These are phyloP conservation scores for Drosophila oshimai DNA, from an alignment of 1,140 invertebrate genomes.

Conservation along the genomic window DNA sequence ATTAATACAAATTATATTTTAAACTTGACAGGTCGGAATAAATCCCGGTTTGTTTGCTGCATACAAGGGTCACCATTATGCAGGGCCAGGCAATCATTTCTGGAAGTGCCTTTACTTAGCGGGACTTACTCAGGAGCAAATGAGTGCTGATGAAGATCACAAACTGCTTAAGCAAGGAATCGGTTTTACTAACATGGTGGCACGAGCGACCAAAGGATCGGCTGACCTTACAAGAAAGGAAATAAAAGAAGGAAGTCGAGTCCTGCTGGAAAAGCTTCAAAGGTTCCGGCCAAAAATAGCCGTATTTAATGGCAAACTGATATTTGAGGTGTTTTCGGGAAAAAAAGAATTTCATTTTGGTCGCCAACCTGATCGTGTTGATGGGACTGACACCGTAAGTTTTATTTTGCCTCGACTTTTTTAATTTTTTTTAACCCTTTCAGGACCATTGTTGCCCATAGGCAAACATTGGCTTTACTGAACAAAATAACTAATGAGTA, in stretches of 20 bases:
- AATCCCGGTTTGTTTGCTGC: slow-evolving; percentile 98
- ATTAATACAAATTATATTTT: background rate
- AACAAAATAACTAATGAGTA: too few relatives aligned
- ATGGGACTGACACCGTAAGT: slow-evolving; percentile 96
- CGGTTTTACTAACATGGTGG: slow-evolving; percentile 99
- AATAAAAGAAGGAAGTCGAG: slow-evolving; percentile 97
- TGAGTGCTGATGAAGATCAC: slow-evolving; percentile 97
- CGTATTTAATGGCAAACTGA: slow-evolving; percentile 99
- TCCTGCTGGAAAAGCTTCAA: slow-evolving; percentile 95
- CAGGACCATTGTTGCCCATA: too few relatives aligned
- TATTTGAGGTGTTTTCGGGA: slow-evolving; percentile 98
- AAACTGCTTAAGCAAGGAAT: slow-evolving; percentile 96
- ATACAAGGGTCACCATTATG: slow-evolving; percentile 99
- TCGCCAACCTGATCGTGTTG: slow-evolving; percentile 95
- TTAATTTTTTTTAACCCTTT: too few relatives aligned
- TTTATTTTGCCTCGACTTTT: too few relatives aligned
- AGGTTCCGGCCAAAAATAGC: slow-evolving; percentile 98
- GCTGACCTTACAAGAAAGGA: slow-evolving; percentile 97
- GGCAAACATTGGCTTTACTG: too few relatives aligned
- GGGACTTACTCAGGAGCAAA: slow-evolving; percentile 95
- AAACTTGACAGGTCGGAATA: slow-evolving; percentile 92
- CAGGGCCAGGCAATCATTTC: slow-evolving; percentile 99
- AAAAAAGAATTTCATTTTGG: slow-evolving; percentile 99
- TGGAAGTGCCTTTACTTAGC: slow-evolving; percentile 99
- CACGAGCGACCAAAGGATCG: slow-evolving; percentile 96